Evolutionary conservation across 2,797 vertebrate genomes (phyloP), one percentile per base, ranked within the genome.

Genomic region (Poecilia velifera): DNA sequence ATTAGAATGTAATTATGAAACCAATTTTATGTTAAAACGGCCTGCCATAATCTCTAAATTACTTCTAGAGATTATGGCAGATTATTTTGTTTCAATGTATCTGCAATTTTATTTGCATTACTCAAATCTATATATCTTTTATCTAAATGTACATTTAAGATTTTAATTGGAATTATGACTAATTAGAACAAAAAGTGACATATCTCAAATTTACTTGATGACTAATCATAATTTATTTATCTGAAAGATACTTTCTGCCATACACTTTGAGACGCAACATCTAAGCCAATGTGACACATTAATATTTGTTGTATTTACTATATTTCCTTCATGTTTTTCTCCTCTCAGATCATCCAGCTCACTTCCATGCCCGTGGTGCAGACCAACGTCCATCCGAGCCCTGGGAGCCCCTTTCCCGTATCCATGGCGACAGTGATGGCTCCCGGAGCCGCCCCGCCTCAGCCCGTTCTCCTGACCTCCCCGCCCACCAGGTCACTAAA

Each of bases 401-500:
- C 93, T 79, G 93, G 94, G 87, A 96, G 89, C 86, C 91, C 96
- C 5, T 97, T 97, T 79, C 96, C 97, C 7, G 96, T 97, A 87
- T 96, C 97, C 86, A 88, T 97, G 93, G 93, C 96, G 76, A 96
- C 96, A 3, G 91, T 96, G 77, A 94, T 97, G 95, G 82, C 95
- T 87, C 93, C 96, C 2, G 92, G 94, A 76, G 88, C 94, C 5
- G 93, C 94, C 1, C 96, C 97, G 78, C 91, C 97, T 79, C 97
- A 97, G 95, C 97, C 97, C 66, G 96, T 98, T 84, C 91, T 98
- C 22, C 90, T 98, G 90, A 97, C 97, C 76, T 95, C 97, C 28
- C 96, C 97, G 0, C 97, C 97, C 90, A 97, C 97, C 89, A 97
- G 97, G 97, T 97, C 90, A 79, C 22, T 9, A 25, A 9, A 85